A percentile compares a stretch with the other conserved stretches of the same genome.
phyloP scores from a whole-genome alignment of 2,113 vertebrate species.

The Oryzias woworae region DNA sequence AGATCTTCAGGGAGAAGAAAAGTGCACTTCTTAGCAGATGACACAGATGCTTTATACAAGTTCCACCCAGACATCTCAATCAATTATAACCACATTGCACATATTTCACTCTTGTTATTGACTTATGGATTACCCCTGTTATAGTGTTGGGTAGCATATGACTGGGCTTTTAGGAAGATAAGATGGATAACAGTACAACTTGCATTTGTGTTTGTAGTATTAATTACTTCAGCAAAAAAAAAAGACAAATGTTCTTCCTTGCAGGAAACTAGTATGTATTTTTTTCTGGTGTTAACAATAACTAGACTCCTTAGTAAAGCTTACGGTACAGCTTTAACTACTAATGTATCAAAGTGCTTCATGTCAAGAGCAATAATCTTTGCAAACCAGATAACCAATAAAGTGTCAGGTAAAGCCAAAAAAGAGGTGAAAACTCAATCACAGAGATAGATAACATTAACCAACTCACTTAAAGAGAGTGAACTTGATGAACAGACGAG shows the following conservation, averaged over 20 bases:
- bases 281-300: slow-evolving; percentile 37
- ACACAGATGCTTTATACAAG: slow-evolving; percentile 81
- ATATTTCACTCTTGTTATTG: slow-evolving; percentile 84
- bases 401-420: slow-evolving; percentile 94
- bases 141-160: slow-evolving; percentile 77
- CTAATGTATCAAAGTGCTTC: slow-evolving; percentile 79
- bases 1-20: slow-evolving; percentile 80
- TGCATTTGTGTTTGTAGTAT: slow-evolving; percentile 49
- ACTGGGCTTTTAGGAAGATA: slow-evolving; percentile 70
- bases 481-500: slow-evolving; percentile 79
- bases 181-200: slow-evolving; percentile 63
- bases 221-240: slow-evolving; percentile 64
- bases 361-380: slow-evolving; percentile 89
- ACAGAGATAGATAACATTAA: slow-evolving; percentile 90
- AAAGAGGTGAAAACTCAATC: slow-evolving; percentile 98
- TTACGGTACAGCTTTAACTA: slow-evolving; percentile 67
- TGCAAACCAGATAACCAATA: slow-evolving; percentile 95
- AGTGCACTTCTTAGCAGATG: slow-evolving; percentile 85
- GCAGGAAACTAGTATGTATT: slow-evolving; percentile 52
- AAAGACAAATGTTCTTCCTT: slow-evolving; percentile 39
- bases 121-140: slow-evolving; percentile 79
- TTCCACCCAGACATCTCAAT: slow-evolving; percentile 84
- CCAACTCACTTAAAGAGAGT: slow-evolving; percentile 76
- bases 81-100: slow-evolving; percentile 86
- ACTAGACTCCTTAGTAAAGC: slow-evolving; percentile 63